A percentile compares a stretch with the other conserved stretches of the same genome.
These are phyloP conservation scores for Gastrophryne carolinensis DNA, from an alignment of 2,797 vertebrate genomes.

Conservation along the genomic window DNA sequence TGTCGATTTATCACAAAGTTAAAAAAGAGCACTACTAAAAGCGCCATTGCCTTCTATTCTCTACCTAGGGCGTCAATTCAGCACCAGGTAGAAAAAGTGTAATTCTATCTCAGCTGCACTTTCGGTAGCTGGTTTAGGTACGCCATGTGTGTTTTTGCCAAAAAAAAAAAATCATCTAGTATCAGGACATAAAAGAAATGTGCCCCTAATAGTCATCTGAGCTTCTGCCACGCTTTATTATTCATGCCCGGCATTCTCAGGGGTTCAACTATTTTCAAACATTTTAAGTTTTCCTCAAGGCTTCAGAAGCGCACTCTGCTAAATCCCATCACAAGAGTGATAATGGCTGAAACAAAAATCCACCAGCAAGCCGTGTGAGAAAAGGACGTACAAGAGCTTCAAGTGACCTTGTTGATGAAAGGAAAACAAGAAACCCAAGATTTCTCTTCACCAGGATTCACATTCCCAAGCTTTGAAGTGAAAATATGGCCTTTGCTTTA, in stretches of 20 bases:
- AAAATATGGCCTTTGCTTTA: too few relatives aligned
- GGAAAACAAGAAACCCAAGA: background rate
- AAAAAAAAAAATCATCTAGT: too few relatives aligned
- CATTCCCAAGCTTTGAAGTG: background rate
- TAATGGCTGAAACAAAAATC: constrained; percentile 21
- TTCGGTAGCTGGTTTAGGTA: too few relatives aligned
- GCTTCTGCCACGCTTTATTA: background rate
- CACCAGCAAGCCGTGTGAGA: background rate
- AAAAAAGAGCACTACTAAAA: too few relatives aligned
- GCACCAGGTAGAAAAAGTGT: too few relatives aligned
- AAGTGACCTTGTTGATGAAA: constrained; percentile 18
- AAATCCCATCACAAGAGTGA: constrained; percentile 45
- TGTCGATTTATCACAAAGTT: too few relatives aligned
- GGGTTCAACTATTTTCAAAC: constrained; percentile 21
- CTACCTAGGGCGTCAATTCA: too few relatives aligned
- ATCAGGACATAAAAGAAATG: background rate
- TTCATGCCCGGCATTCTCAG: constrained; percentile 15
- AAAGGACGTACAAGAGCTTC: constrained; percentile 4
- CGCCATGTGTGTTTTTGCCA: too few relatives aligned
- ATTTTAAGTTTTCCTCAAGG: constrained; percentile 26
- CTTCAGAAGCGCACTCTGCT: background rate
- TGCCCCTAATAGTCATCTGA: background rate
- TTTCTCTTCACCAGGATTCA: background rate
- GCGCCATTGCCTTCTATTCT: too few relatives aligned
- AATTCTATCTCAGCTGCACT: too few relatives aligned